Percentiles rank a stretch among this genome's conserved stretches.
phyloP scores from a whole-genome alignment of 2,888 invertebrate genomes.

The Pocota personata region DNA sequence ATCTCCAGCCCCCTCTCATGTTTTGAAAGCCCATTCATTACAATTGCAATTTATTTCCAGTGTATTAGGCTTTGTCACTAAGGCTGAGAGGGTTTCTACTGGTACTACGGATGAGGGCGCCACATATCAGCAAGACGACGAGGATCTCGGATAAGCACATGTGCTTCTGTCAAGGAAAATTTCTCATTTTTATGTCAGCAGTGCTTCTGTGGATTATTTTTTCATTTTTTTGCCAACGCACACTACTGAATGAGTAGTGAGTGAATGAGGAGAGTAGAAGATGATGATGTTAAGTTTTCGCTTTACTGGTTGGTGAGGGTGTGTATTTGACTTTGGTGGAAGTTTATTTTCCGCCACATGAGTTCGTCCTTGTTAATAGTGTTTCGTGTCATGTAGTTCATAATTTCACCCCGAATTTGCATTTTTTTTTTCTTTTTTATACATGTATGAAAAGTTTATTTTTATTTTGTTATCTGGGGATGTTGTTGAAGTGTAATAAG shows the following conservation, averaged over 20 bases:
- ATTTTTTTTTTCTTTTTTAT: background rate
- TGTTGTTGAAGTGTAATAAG: background rate
- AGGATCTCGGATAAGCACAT: slow-evolving; percentile 68
- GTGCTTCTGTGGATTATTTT: slow-evolving; percentile 46
- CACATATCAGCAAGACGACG: slow-evolving; percentile 49
- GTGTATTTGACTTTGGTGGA: slow-evolving; percentile 64
- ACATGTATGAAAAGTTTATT: background rate
- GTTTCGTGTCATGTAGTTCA: slow-evolving; percentile 55
- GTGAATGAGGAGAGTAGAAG: background rate
- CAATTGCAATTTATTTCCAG: slow-evolving; percentile 74
- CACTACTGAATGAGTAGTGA: slow-evolving; percentile 1
- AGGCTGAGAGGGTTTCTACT: slow-evolving; percentile 22
- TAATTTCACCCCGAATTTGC: slow-evolving; percentile 51
- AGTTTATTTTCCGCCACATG: slow-evolving; percentile 62
- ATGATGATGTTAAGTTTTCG: slow-evolving; percentile 57
- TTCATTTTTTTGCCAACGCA: background rate
- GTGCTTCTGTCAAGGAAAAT: slow-evolving; percentile 69
- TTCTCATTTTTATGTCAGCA: slow-evolving; percentile 69
- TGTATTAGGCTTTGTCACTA: slow-evolving; percentile 71
- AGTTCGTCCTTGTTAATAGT: slow-evolving; percentile 58
- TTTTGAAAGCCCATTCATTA: slow-evolving; percentile 69
- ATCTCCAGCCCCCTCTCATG: slow-evolving; percentile 46
- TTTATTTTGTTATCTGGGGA: background rate
- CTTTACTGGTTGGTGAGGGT: slow-evolving; percentile 20
- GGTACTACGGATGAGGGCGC: background rate